Base-by-base conservation (phyloP, 2,113 vertebrate species). In the Actenoides lindsayi region DNA sequence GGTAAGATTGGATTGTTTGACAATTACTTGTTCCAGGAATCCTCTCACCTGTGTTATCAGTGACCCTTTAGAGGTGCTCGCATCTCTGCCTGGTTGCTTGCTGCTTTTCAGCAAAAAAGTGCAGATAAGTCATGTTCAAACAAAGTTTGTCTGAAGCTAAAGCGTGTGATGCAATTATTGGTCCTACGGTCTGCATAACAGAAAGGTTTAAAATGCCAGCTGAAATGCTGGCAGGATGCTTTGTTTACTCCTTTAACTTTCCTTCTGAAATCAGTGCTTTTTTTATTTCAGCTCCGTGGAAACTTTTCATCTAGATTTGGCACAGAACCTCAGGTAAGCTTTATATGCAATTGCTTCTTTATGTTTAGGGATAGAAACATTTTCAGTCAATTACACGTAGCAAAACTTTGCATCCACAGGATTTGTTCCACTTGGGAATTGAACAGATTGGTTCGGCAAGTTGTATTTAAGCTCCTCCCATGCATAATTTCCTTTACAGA, bases 301-400 rank as follows among this genome's bases (percentile, higher is more conserved):
- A 89, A 86, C 82, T 71, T 83, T 86, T 25, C 89, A 94, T 42
- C 84, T 95, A 42, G 97, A 96, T 65, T 60, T 96, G 81, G 88
- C 88, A 53, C 98, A 98, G 85, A 98, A 98, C 87, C 95, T 97
- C 35, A 98, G 98, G 98, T 98, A 97, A 98, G 97, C 41, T 93
- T 95, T 65, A 16, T 67, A 37, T 39, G 35, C 48, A 83, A 16
- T 80, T 19, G 11, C 68, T 5, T 70, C 17, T 88, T 90, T 81
- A 25, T 33, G 7, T 48, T 81, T 44, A 67, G 54, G 67, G 51
- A 51, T 62, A 39, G 57, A 50, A 92, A 46, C 19, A 2, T 74
- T 87, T 83, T 54, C 74, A 65, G n/a, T 31, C 42, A 63, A 46
- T 78, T 78, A 3, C 4, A 4, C 4, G 25, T 19, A 83, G 67